Base-by-base conservation (phyloP, 2,797 vertebrate species). In the Spinus olivaceus region DNA sequence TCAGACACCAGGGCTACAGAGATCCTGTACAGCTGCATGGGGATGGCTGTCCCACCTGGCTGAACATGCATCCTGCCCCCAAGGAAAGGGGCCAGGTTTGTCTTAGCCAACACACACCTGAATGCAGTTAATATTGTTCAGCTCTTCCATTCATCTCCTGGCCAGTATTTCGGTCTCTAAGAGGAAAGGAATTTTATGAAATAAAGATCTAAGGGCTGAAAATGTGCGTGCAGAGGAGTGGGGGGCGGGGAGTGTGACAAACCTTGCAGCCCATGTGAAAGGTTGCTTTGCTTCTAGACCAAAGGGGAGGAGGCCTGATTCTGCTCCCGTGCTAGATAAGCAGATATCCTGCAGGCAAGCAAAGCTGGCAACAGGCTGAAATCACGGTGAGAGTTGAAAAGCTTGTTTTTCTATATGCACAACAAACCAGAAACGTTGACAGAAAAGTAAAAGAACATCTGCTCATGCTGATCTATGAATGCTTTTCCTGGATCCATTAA, bases 331-430 rank as follows among this genome's bases (percentile, higher is more conserved):
- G 44, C 57, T 66, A 96, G 94, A 93, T 96, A 94, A 95, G 90
- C 81, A 94, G 94, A 93, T 95, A 95, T 91, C 96, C 96, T 96
- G 93, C 89, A 94, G 94, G 84, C 94, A 94, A 94, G 79, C 77
- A 93, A 72, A 94, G 81, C 94, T 94, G 92, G 91, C 86, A 96
- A 88, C 87, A 92, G 86, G 59, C 81, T 96, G 92, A 88, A 93
- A 79, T 95, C 5, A 0, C 60, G 82, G 47, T 79, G 76, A 91
- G 88, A 95, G 94, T 88, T 94, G 94, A 96, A 96, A 94, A 96
- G 87, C 87, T 95, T 93, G 95, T 96, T 97, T 96, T 94, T 74
- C 94, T 94, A 11, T 91, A 90, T 39, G 47, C 74, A 83, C 88
- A 83, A 85, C 92, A 92, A 92, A 93, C 86, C 76, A 91, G 86